Evolutionary conservation across 2,888 invertebrate genomes (phyloP), one percentile per base, ranked within the genome.

Genomic region (Rapana venosa): DNA sequence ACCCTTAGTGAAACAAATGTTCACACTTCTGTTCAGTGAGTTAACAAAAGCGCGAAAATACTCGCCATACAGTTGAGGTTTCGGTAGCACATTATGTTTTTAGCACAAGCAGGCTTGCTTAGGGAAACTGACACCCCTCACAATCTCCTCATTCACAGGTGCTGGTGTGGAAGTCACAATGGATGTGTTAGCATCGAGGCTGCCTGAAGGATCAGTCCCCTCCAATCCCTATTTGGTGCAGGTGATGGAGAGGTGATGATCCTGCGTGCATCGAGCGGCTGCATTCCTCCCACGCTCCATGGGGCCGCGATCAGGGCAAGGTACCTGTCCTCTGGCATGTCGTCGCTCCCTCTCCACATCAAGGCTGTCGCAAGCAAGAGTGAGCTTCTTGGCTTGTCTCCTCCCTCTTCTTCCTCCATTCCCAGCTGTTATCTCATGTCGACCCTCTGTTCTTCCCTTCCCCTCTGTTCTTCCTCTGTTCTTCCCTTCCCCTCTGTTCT

Each of bases 201-300:
- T n/a, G n/a, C n/a, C n/a, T n/a, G n/a, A n/a, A n/a, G n/a, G n/a
- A n/a, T n/a, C n/a, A n/a, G n/a, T n/a, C n/a, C n/a, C n/a, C n/a
- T n/a, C n/a, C n/a, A n/a, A n/a, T n/a, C n/a, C n/a, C n/a, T n/a
- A n/a, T n/a, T n/a, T n/a, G n/a, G n/a, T n/a, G n/a, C n/a, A n/a
- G n/a, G n/a, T n/a, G n/a, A n/a, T n/a, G n/a, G n/a, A n/a, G n/a
- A n/a, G n/a, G n/a, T n/a, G n/a, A n/a, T n/a, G n/a, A n/a, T n/a
- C 92, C 93, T 95, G 26, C 91, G 32, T 95, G 95, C 91, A 95
- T 96, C 47, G 96, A 96, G 92, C 92, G 95, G 81, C 93, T 96
- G 56, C 93, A 0, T 96, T 96, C 92, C 32, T 92, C 94, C 13
- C 94, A 94, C 91, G 94, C 35, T 94, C 83, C 87, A 87, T 74